phyloP scores from a whole-genome alignment of 2,888 invertebrate species.

The Lampropteryx suffumata region DNA sequence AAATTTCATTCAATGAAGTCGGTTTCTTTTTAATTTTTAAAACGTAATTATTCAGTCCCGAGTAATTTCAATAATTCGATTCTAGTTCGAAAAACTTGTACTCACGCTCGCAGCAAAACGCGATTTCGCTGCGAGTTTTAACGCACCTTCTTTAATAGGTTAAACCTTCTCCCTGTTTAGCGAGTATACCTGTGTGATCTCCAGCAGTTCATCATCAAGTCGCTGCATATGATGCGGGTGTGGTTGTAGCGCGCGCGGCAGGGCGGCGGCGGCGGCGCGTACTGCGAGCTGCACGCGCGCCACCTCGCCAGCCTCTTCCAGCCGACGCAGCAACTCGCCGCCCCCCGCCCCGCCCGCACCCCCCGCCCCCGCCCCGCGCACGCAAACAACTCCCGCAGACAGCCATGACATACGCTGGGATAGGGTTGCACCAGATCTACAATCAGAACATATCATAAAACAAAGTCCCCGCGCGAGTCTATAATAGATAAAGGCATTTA shows the following conservation, averaged over 20 bases:
- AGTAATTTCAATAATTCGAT: too few species aligned
- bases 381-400: slow-evolving; percentile 96
- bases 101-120: too few species aligned
- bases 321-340: slow-evolving; percentile 92
- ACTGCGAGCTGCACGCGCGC: slow-evolving; percentile 92
- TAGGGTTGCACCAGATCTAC: slow-evolving; percentile 89
- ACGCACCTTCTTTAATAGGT: too few species aligned
- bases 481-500: too few species aligned
- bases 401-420: slow-evolving; percentile 94
- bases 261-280: slow-evolving; percentile 62
- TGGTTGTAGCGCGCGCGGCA: slow-evolving; percentile 81
- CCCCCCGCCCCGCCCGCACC: slow-evolving; percentile 62
- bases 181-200: slow-evolving; percentile 89
- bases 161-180: too few species aligned
- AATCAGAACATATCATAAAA: too few species aligned
- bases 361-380: slow-evolving; percentile 91
- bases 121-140: too few species aligned
- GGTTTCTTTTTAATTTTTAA: too few species aligned
- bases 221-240: slow-evolving; percentile 86
- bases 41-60: too few species aligned
- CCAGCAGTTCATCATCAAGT: slow-evolving; percentile 91
- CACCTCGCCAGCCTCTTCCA: slow-evolving; percentile 97
- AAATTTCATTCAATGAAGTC: too few species aligned
- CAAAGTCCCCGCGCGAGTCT: not conserved
- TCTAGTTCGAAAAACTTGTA: too few species aligned